Percentiles rank a stretch among this genome's conserved stretches.
Evolutionary conservation across 1,140 invertebrate species (phyloP).

Genomic region (Drosophila lacertosa): DNA sequence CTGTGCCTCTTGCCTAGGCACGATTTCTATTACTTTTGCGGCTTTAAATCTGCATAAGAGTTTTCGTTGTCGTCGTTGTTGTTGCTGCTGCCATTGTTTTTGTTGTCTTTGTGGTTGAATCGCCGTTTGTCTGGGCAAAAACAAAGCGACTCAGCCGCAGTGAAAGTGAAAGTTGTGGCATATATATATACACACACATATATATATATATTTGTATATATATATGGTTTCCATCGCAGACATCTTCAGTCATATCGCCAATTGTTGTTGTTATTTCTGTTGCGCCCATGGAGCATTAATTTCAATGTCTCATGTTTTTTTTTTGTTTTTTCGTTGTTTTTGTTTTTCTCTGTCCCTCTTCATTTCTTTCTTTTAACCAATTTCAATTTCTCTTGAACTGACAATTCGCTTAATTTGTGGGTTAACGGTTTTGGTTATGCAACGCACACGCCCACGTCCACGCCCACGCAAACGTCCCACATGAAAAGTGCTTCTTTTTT

Average conservation of each 20-base stretch:
- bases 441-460: constrained; percentile 56
- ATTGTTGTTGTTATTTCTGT: constrained; percentile 28
- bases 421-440: constrained; percentile 57
- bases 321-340: constrained; percentile 48
- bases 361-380: constrained; percentile 7
- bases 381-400: constrained; percentile 42
- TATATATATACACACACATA: constrained; percentile 22
- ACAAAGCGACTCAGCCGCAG: constrained; percentile 63
- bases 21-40: constrained; percentile 73
- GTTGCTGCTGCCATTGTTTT: constrained; percentile 6
- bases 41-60: constrained; percentile 73
- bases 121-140: constrained; percentile 69
- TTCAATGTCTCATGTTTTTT: constrained; percentile 48
- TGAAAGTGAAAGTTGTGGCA: constrained; percentile 78
- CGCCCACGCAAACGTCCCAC: constrained; percentile 6
- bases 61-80: constrained; percentile 19
- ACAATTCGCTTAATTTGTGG: constrained; percentile 37
- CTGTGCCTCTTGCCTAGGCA: constrained; percentile 41
- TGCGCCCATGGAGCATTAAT: constrained; percentile 40
- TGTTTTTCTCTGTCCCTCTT: constrained; percentile 5
- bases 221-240: constrained; percentile 26
- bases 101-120: constrained; percentile 23
- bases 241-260: constrained; percentile 27
- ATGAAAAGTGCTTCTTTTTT: constrained; percentile 2
- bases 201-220: constrained; percentile 35